These are phyloP conservation scores for Chaunax sp. DNA, from an alignment of 2,797 vertebrate species.

Conservation along the genomic window DNA sequence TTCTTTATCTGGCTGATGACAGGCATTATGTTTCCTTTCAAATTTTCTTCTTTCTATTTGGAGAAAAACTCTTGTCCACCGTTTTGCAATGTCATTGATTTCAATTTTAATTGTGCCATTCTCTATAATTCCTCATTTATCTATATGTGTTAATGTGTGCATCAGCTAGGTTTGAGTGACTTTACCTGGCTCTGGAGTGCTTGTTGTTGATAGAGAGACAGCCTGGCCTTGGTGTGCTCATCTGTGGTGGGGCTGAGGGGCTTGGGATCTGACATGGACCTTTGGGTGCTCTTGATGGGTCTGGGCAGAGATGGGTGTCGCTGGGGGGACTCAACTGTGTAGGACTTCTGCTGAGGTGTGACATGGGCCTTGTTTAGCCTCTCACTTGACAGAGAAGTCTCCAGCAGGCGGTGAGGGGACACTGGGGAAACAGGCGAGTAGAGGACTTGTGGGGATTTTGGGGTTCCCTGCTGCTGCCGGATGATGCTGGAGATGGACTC, in stretches of 20 bases:
- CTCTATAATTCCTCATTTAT: neutral
- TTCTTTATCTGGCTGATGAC: neutral
- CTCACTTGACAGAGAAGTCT: slow-evolving; percentile 94
- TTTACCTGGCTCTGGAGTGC: slow-evolving; percentile 95
- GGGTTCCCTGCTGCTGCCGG: slow-evolving; percentile 86
- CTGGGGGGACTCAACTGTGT: slow-evolving; percentile 89
- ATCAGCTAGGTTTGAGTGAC: slow-evolving; percentile 41
- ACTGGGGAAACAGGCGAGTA: slow-evolving; percentile 97
- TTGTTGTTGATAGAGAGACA: slow-evolving; percentile 95
- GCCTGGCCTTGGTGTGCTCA: slow-evolving; percentile 93
- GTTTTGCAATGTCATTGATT: neutral
- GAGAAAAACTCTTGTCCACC: neutral
- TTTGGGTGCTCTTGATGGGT: slow-evolving; percentile 96
- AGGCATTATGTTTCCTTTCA: neutral
- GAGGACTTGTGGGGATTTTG: slow-evolving; percentile 97
- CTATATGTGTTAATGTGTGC: no score
- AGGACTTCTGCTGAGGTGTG: slow-evolving; percentile 96
- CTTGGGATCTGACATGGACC: slow-evolving; percentile 98
- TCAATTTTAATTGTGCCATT: neutral
- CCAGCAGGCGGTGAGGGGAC: slow-evolving; percentile 94
- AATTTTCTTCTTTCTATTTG: neutral
- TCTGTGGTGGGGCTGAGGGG: slow-evolving; percentile 97
- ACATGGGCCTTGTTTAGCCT: slow-evolving; percentile 97
- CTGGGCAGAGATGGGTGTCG: slow-evolving; percentile 93
- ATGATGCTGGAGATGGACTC: slow-evolving; percentile 95